Base-by-base conservation (phyloP, 1,140 invertebrate genomes). In the Asbolus verrucosus region DNA sequence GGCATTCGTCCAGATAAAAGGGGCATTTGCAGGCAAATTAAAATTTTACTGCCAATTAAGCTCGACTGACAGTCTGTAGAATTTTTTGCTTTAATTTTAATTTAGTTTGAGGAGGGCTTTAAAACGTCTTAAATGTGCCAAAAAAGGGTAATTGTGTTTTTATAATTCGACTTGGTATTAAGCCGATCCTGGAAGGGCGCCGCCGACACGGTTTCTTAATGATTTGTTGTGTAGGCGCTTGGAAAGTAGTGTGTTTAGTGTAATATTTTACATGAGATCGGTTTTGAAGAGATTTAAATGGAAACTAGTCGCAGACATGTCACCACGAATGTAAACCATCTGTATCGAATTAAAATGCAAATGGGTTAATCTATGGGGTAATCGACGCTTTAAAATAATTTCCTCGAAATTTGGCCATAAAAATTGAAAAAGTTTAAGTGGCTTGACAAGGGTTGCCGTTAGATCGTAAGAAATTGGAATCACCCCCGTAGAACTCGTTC, bases 181-280 rank as follows among this genome's bases (percentile, higher is more conserved):
- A 59, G 50, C 50, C 50, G 50, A 19, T 63, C 27, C 60, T 63
- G 60, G 15, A 21, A 27, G 46, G 18, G 13, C 18, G 38, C 54
- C 65, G 54, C 39, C 65, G 70, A 67, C 70, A 63, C 54, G 60
- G 65, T 54, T 71, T 71, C 70, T 74, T 70, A 70, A 74, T 74
- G 67, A 73, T 74, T 74, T 74, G 70, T 73, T 65, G 73, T 67
- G 73, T 74, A 65, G 73, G 73, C 24, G 41, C 24, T 36, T 69
- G 33, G 71, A 74, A 73, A 74, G 70, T 69, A 72, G 66, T 74
- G 50, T 50, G 61, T 67, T 71, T 67, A 63, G 71, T 38, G 2
- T 38, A 38, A 38, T 38, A 43, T 43, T 43, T 18, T 18, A 43
- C 5, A n/a, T n/a, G n/a, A 43, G 15, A 43, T 43, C 39, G 15